Base-by-base conservation (phyloP, 2,113 vertebrate species). In the Stegastes partitus region DNA sequence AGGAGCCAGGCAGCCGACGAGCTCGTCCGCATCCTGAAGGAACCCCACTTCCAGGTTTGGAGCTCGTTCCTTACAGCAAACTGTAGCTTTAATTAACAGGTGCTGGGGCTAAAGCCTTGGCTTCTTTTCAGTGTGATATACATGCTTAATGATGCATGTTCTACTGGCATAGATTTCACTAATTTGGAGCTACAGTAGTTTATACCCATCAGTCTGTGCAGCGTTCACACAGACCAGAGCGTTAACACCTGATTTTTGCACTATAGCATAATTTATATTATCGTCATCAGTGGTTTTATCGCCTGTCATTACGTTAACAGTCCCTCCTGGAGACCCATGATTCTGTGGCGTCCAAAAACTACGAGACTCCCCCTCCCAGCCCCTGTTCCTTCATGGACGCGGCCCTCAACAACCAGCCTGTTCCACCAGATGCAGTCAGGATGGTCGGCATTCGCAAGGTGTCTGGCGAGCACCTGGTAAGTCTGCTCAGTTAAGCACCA, bases 381-480 rank as follows among this genome's bases (percentile, higher is more conserved):
- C 94, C 95, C n/a, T 95, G 94, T 58, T 96, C 96, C 6, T 93
- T 94, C 54, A 94, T 97, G 93, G 97, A 97, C 31, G 93, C 96
- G 0, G 91, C 95, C 1, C 93, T 97, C 79, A 97, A 92, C 94
- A 97, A 94, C 92, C 97, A 98, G 91, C 97, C 97, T 0, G 95
- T 98, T 28, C 97, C 97, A 14, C 97, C 97, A 0, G 97, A 99
- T 0, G 97, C 98, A 0, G 96, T 99, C 71, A 94, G 97, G 87
- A 98, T 99, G 97, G 98, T 99, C 88, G 97, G 98, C 74, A 97
- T 99, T 81, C 96, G 97, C 23, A 98, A 98, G 81, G 95, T 96
- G 0, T 95, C 96, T 0, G 97, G 97, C 10, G 97, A 99, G 77
- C 97, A 98, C 85, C 93, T 99, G 96, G 97, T 99, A 91, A 96